Base-by-base conservation (phyloP, 2,797 vertebrate genomes). In the Thaleichthys pacificus region DNA sequence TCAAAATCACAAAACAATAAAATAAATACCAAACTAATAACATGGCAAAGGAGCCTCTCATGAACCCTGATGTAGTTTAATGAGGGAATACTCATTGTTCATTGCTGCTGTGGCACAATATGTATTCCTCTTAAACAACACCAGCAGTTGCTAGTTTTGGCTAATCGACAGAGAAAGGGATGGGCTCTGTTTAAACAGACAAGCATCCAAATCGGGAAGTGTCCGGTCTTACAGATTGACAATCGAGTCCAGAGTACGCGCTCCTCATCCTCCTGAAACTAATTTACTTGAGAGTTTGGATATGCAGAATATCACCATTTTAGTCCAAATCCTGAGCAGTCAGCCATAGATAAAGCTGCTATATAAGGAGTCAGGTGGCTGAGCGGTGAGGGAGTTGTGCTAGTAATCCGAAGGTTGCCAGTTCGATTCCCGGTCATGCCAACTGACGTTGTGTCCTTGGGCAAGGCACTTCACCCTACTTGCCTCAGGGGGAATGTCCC, bases 191-290 rank as follows among this genome's bases (percentile, higher is more conserved):
- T 54, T 54, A 54, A n/a, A 54, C 75, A 64, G 73, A 19, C 73
- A 75, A 79, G 83, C 83, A 87, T 58, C 22, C 17, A 70, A 47
- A 87, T 88, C 78, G 84, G 75, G 75, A 64, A 76, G 73, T 77
- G 78, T 75, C 77, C 77, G 76, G 72, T 70, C 75, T 85, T 24
- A 75, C 70, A 79, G 72, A 81, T 78, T 83, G 85, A 88, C 80
- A 79, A 75, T 87, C 85, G 1, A 21, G 58, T 22, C 21, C 21
- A 26, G 24, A 77, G 54, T 74, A 77, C 79, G 68, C 77, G 72
- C 78, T 73, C 72, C 61, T 74, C 74, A 70, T n/a, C 35, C 73
- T 49, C 63, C 42, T 42, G 42, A 42, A 80, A 87, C 84, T 74
- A 84, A 19, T 64, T n/a, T 38, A 19, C 19, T 35, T 15, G 30